Evolutionary conservation across 2,888 invertebrate genomes (phyloP).

Genomic region (Andricus curvator): DNA sequence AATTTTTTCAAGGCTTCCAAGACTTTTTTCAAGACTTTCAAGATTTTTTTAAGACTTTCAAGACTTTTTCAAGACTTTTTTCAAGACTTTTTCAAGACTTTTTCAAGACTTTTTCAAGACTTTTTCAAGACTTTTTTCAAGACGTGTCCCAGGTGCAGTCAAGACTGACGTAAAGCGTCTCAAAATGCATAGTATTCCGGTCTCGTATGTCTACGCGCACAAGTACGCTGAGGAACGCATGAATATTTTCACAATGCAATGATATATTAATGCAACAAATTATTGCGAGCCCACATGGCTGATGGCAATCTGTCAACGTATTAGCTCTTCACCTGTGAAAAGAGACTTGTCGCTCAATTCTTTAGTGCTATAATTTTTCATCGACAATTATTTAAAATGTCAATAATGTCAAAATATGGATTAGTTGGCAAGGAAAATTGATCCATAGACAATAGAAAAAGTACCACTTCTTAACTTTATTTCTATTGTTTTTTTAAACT

Average conservation of each 20-base stretch:
- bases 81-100: no score
- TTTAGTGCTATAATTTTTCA: neutral
- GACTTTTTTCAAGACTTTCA: no score
- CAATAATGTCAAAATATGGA: neutral
- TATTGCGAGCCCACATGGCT: slow-evolving; percentile 23
- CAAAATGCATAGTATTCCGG: slow-evolving; percentile 23
- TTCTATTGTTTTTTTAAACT: no score
- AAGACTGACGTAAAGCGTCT: slow-evolving; percentile 28
- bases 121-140: no score
- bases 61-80: no score
- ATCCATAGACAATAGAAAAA: no score
- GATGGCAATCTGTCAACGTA: slow-evolving; percentile 6
- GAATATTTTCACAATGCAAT: slow-evolving; percentile 41
- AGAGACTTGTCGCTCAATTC: neutral
- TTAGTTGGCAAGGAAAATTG: neutral
- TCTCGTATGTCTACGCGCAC: slow-evolving; percentile 28
- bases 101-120: no score
- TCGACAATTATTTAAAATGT: neutral
- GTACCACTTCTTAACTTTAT: no score
- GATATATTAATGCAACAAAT: slow-evolving; percentile 39
- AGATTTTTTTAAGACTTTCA: no score
- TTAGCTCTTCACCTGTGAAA: slow-evolving; percentile 5
- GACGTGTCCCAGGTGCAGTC: slow-evolving; percentile 22
- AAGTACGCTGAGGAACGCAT: slow-evolving; percentile 36
- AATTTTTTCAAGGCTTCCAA: no score